A percentile compares a stretch with the other conserved stretches of the same genome.
Evolutionary conservation across 2,113 vertebrate species (phyloP).

Genomic region (Nesospiza acunhae): DNA sequence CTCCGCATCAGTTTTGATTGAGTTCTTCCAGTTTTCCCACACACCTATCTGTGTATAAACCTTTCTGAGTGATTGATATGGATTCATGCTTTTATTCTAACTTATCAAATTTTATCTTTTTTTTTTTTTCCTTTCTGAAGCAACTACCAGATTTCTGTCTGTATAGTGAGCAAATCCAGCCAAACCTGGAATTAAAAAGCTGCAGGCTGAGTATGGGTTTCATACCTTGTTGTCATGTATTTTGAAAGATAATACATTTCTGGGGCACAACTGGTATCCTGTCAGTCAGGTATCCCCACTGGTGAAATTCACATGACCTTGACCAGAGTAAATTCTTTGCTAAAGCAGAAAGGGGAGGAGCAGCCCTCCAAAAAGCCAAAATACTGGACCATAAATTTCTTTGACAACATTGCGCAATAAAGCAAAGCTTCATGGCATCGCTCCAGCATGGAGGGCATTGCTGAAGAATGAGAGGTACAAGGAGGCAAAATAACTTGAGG

Average conservation of each 20-base stretch:
- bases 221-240: background rate
- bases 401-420: constrained; percentile 43
- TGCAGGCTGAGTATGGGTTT: background rate
- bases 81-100: constrained; percentile 34
- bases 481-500: constrained; percentile 7
- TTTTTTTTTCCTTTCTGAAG: background rate
- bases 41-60: constrained; percentile 20
- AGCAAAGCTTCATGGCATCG: background rate
- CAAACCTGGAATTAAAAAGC: background rate
- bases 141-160: background rate
- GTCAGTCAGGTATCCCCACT: background rate
- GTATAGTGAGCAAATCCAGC: background rate
- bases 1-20: constrained; percentile 20
- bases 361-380: background rate
- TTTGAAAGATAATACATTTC: constrained; percentile 25
- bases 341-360: constrained; percentile 35
- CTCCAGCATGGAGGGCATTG: constrained; percentile 7
- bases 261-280: background rate
- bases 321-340: constrained; percentile 15
- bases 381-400: constrained; percentile 39
- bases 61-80: constrained; percentile 1
- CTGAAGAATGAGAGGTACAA: background rate
- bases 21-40: constrained; percentile 40
- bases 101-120: background rate
- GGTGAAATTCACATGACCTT: constrained; percentile 30